A percentile compares a stretch with the other conserved stretches of the same genome.
These are phyloP conservation scores for Rhinatrema bivittatum DNA, from an alignment of 2,797 vertebrate species.

Conservation along the genomic window DNA sequence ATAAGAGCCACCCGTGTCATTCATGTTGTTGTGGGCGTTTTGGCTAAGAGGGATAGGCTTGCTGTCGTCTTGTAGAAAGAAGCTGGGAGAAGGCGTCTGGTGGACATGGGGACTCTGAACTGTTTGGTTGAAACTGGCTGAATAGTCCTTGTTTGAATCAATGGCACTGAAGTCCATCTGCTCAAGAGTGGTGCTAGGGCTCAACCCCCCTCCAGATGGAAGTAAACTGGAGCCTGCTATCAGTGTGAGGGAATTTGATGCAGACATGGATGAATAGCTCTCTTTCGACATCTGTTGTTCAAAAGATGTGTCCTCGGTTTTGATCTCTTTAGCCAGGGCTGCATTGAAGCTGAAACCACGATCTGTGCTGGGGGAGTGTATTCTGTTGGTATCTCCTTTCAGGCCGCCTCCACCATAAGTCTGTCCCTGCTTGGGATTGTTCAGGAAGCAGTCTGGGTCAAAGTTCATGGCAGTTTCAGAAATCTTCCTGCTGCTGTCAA, in stretches of 20 bases:
- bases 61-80: conserved; percentile 91
- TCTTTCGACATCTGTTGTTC: conserved; percentile 96
- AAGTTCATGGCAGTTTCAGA: conserved; percentile 96
- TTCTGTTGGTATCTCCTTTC: conserved; percentile 73
- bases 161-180: conserved; percentile 99
- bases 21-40: conserved; percentile 58
- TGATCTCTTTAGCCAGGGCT: conserved; percentile 88
- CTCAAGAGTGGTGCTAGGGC: conserved; percentile 95
- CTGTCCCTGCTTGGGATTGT: conserved; percentile 98
- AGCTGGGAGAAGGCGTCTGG: conserved; percentile 91
- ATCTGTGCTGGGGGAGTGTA: conserved; percentile 69
- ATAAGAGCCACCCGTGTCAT: conserved; percentile 57
- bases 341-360: conserved; percentile 71
- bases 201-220: conserved; percentile 91
- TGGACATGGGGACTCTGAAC: conserved; percentile 88
- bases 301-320: conserved; percentile 94
- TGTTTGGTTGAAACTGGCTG: conserved; percentile 77
- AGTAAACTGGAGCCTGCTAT: conserved; percentile 78
- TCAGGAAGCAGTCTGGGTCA: conserved; percentile 98
- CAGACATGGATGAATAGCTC: conserved; percentile 62
- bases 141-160: conserved; percentile 92
- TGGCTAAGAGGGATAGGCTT: conserved; percentile 64
- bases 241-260: conserved; percentile 74
- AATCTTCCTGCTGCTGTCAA: conserved; percentile 85
- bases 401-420: conserved; percentile 92